Percentiles rank a stretch among this genome's conserved stretches.
These are phyloP conservation scores for Calliopum simillimum DNA, from an alignment of 2,888 invertebrate genomes.

Conservation along the genomic window DNA sequence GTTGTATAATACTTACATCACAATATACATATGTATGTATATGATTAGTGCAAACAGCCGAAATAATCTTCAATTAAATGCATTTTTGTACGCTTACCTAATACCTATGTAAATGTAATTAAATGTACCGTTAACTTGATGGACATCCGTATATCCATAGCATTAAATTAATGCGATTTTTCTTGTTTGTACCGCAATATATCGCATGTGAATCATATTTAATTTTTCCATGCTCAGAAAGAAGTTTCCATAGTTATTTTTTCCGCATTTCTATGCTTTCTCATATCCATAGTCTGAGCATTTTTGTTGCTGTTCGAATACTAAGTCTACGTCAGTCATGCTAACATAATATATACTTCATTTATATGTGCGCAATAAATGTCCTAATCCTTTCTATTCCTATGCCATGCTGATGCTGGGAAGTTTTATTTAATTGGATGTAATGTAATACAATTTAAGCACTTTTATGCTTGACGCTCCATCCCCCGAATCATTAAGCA, in stretches of 20 bases:
- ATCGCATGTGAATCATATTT: background rate
- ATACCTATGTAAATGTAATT: conserved; percentile 12
- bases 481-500: background rate
- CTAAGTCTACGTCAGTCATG: background rate
- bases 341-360: background rate
- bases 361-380: background rate
- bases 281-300: background rate
- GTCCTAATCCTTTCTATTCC: conserved; percentile 1
- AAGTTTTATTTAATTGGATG: conserved; percentile 6
- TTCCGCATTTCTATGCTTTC: background rate
- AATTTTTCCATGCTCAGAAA: background rate
- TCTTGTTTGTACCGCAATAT: background rate
- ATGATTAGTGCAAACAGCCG: no score
- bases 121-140: conserved; percentile 14
- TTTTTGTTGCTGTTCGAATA: background rate
- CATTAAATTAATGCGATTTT: background rate
- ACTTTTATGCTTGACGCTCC: background rate
- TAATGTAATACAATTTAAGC: conserved; percentile 22
- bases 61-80: no score
- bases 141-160: background rate
- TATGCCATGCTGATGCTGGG: background rate
- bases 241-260: background rate
- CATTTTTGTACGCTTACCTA: background rate
- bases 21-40: no score
- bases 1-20: no score